These are phyloP conservation scores for Pseudomyrmex sp. DNA, from an alignment of 1,140 invertebrate genomes.

Conservation along the genomic window DNA sequence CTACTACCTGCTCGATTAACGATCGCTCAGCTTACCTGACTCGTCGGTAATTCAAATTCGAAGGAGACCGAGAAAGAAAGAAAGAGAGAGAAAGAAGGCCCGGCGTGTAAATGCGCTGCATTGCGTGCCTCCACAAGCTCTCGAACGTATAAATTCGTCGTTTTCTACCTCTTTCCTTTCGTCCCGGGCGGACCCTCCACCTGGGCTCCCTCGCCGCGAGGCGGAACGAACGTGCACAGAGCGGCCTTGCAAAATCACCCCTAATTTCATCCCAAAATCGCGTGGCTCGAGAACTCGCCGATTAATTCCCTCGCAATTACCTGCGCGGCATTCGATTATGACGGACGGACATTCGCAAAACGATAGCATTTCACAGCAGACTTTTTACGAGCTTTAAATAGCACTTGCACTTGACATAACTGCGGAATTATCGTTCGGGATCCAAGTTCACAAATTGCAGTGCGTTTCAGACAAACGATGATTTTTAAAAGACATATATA, in stretches of 20 bases:
- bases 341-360: neutral
- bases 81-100: neutral
- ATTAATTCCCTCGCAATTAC: constrained; percentile 15
- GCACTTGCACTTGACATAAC: neutral
- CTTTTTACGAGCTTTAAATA: neutral
- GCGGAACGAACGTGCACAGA: constrained; percentile 21
- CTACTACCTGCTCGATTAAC: constrained; percentile 59
- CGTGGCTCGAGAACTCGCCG: neutral
- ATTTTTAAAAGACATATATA: neutral
- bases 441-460: neutral
- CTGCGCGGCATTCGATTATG: neutral
- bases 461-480: neutral
- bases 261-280: constrained; percentile 43
- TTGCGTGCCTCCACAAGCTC: constrained; percentile 56
- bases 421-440: neutral
- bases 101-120: constrained; percentile 43
- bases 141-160: constrained; percentile 59
- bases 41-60: constrained; percentile 69
- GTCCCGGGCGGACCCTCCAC: neutral
- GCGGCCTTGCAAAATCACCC: constrained; percentile 34
- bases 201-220: neutral
- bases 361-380: neutral
- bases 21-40: constrained; percentile 58
- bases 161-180: constrained; percentile 3
- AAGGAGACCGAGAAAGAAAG: constrained; percentile 46